Percentiles rank a stretch among this genome's conserved stretches.
These are phyloP conservation scores for Saccostrea glomerata DNA, from an alignment of 1,140 invertebrate species.

Conservation along the genomic window DNA sequence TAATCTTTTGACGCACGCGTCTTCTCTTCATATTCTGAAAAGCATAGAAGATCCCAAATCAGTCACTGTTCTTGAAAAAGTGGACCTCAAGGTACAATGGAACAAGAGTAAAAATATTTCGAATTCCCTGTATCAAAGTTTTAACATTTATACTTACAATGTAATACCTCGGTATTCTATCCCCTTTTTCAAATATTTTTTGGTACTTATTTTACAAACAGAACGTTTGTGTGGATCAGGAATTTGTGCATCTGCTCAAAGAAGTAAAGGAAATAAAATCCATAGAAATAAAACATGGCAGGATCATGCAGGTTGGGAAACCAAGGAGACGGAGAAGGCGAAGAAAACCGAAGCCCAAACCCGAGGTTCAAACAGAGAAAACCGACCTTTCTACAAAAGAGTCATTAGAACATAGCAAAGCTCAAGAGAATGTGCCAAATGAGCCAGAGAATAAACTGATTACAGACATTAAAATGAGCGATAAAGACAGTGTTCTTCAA, in stretches of 20 bases:
- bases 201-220: not conserved
- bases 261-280: slow-evolving; percentile 46
- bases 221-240: slow-evolving; percentile 47
- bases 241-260: slow-evolving; percentile 42
- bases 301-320: slow-evolving; percentile 45
- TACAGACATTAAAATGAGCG: not conserved
- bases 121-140: not conserved
- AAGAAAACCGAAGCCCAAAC: slow-evolving; percentile 13
- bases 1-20: slow-evolving; percentile 58
- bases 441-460: not conserved
- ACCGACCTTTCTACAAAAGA: not conserved
- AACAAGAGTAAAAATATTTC: not conserved
- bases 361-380: not conserved
- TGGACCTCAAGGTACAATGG: slow-evolving; percentile 56
- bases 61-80: slow-evolving; percentile 41
- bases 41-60: slow-evolving; percentile 49
- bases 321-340: slow-evolving; percentile 6
- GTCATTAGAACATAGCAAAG: not conserved
- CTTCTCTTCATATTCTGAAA: slow-evolving; percentile 51
- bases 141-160: too few relatives aligned
- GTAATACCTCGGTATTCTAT: too few relatives aligned
- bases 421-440: not conserved
- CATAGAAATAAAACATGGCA: slow-evolving; percentile 46
- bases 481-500: not conserved
- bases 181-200: not conserved